A percentile compares a stretch with the other conserved stretches of the same genome.
Conservation (phyloP, 2,888 invertebrate species). For the Papilio gigon region DNA sequence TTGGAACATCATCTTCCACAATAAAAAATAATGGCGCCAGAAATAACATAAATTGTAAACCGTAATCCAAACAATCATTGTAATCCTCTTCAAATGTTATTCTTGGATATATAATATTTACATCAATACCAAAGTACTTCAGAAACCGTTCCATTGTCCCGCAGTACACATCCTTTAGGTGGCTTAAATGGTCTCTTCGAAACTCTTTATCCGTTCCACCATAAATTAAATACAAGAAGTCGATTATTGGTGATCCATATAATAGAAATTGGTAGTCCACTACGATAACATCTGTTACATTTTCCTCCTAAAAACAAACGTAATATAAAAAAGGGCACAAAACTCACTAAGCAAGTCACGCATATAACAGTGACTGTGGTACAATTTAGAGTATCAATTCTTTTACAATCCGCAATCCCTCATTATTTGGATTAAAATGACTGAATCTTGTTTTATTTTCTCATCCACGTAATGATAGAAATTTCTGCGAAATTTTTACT, state of each 20-base stretch:
- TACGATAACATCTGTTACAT: conserved; percentile 51
- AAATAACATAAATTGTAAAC: conserved; percentile 42
- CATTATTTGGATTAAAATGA: too few relatives aligned
- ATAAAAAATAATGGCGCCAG: conserved; percentile 45
- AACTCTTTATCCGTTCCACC: conserved; percentile 50
- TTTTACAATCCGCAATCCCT: too few relatives aligned
- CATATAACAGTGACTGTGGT: too few relatives aligned
- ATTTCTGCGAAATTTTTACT: too few relatives aligned
- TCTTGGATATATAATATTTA: conserved; percentile 50
- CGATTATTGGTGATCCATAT: conserved; percentile 52
- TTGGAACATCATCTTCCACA: conserved; percentile 36
- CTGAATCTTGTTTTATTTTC: too few relatives aligned
- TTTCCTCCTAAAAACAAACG: conserved; percentile 52
- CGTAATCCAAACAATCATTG: conserved; percentile 44
- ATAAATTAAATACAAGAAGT: conserved; percentile 53
- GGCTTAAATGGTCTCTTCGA: conserved; percentile 50
- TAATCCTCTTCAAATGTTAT: conserved; percentile 52
- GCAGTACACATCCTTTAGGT: conserved; percentile 56
- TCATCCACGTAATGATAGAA: too few relatives aligned
- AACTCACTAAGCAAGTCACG: too few relatives aligned
- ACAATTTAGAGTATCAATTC: too few relatives aligned
- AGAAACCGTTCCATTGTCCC: conserved; percentile 51
- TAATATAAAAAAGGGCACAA: too few relatives aligned
- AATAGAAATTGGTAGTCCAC: conserved; percentile 55
- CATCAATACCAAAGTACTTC: conserved; percentile 52